Conservation (phyloP, 2,888 invertebrate species). For the Acanthosepion esculentum region DNA sequence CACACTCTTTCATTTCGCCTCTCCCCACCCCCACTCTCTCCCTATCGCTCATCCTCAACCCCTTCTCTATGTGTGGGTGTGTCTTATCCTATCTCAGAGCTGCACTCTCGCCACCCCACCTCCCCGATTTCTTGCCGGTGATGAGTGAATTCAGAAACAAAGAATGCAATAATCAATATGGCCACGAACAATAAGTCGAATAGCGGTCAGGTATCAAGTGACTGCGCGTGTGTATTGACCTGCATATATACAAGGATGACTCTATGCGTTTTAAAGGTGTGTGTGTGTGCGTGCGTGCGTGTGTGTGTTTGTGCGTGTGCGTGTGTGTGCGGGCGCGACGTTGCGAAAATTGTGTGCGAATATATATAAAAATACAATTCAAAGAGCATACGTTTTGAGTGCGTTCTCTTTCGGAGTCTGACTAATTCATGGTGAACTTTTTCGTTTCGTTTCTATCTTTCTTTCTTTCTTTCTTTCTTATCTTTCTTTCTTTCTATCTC, state of each 20-base stretch:
- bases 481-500: too few relatives aligned
- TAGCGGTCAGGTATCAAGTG: slow-evolving; percentile 9
- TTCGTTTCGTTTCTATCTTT: too few relatives aligned
- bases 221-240: neutral
- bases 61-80: slow-evolving; percentile 11
- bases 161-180: neutral
- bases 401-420: too few relatives aligned
- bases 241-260: too few relatives aligned
- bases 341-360: too few relatives aligned
- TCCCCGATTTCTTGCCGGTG: neutral
- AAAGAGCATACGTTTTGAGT: too few relatives aligned
- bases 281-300: neutral
- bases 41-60: neutral
- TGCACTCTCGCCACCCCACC: neutral
- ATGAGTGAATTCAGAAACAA: slow-evolving; percentile 1
- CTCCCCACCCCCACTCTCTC: neutral
- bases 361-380: too few relatives aligned
- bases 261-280: too few relatives aligned
- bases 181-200: slow-evolving; percentile 18
- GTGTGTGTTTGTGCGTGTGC: neutral
- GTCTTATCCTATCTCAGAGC: neutral
- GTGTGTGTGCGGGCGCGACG: too few relatives aligned
- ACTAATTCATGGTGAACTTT: too few relatives aligned
- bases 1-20: neutral
- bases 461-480: too few relatives aligned